These are phyloP conservation scores for Oophaga sylvatica DNA, from an alignment of 2,797 vertebrate genomes.

Conservation along the genomic window DNA sequence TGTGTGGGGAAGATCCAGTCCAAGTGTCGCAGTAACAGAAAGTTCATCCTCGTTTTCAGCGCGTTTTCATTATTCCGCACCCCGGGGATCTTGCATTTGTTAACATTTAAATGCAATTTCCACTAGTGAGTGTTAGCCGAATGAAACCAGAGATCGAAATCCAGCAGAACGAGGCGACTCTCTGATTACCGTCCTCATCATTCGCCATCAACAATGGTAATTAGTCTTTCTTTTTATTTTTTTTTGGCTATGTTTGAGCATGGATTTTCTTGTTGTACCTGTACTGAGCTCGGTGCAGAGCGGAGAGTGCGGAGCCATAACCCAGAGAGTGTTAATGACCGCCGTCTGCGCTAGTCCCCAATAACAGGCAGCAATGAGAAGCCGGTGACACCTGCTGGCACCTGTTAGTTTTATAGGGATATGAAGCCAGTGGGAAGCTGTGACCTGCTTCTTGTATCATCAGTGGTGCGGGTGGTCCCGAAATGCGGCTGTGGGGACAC, in stretches of 20 bases:
- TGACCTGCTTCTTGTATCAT: slow-evolving; percentile 30
- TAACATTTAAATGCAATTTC: slow-evolving; percentile 61
- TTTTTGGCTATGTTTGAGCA: slow-evolving; percentile 30
- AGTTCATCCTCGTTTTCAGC: slow-evolving; percentile 55
- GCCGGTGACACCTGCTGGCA: slow-evolving; percentile 18
- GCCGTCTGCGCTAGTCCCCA: too few relatives aligned
- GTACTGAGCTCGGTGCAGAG: slow-evolving; percentile 9
- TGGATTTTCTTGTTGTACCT: slow-evolving; percentile 42
- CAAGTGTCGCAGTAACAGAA: slow-evolving; percentile 46
- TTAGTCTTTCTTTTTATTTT: slow-evolving; percentile 39
- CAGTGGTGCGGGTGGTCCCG: neutral
- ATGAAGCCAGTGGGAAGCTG: slow-evolving; percentile 7
- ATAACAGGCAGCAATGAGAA: neutral
- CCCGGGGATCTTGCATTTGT: slow-evolving; percentile 58
- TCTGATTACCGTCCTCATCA: slow-evolving; percentile 56
- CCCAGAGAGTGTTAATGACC: slow-evolving; percentile 12
- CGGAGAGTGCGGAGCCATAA: neutral
- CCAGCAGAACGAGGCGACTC: slow-evolving; percentile 46
- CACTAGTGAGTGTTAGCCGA: slow-evolving; percentile 48
- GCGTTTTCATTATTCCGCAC: slow-evolving; percentile 57
- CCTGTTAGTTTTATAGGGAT: slow-evolving; percentile 5
- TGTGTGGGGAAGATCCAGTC: neutral
- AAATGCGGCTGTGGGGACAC: neutral
- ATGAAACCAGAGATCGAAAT: slow-evolving; percentile 57
- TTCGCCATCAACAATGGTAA: slow-evolving; percentile 52